A percentile compares a stretch with the other conserved stretches of the same genome.
Conservation (phyloP, 2,888 invertebrate species). For the Apodemia mormo region DNA sequence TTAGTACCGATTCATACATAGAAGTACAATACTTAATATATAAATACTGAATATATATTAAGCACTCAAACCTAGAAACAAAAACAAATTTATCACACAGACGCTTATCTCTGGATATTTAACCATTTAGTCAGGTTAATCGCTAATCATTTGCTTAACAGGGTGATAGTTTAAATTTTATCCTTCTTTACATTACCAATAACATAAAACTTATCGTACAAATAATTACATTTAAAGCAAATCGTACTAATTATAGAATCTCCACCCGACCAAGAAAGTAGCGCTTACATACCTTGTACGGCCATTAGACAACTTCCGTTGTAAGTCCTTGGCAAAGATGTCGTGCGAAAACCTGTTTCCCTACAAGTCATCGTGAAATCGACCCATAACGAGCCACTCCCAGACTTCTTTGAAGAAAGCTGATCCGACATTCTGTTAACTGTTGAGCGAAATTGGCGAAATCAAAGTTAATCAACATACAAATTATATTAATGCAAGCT, state of each 20-base stretch:
- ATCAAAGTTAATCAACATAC: background rate
- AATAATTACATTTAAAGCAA: constrained; percentile 39
- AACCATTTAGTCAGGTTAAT: no score
- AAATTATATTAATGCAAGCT: background rate
- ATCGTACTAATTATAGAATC: constrained; percentile 11
- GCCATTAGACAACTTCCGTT: constrained; percentile 60
- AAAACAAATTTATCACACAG: no score
- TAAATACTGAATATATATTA: no score
- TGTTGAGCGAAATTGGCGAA: constrained; percentile 28
- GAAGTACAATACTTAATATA: no score
- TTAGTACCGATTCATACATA: no score
- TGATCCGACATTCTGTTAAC: constrained; percentile 36
- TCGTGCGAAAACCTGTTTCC: constrained; percentile 60
- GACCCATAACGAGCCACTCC: constrained; percentile 49
- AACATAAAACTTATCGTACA: background rate
- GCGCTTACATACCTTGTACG: constrained; percentile 47
- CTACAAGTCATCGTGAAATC: constrained; percentile 73
- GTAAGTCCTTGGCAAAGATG: constrained; percentile 48
- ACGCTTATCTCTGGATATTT: no score
- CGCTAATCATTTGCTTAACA: no score
- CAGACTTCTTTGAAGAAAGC: constrained; percentile 43
- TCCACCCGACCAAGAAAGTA: constrained; percentile 59
- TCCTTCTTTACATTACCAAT: no score
- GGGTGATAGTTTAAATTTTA: no score
- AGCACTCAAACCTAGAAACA: no score